Conservation (phyloP, 2,797 vertebrate genomes). For the Anniella stebbinsi region DNA sequence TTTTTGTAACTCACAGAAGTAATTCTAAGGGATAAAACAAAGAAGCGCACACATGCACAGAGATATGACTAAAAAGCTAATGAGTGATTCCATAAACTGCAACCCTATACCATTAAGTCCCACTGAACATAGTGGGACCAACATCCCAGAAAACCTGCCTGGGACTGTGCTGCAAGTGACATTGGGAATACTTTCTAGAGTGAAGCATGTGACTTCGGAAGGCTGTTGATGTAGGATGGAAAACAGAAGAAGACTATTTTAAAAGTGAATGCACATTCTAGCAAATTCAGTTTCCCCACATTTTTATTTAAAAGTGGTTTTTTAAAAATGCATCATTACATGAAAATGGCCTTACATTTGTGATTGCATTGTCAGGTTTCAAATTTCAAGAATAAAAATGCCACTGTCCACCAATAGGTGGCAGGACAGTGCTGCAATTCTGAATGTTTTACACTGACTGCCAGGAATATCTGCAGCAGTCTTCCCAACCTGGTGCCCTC, state of each 20-base stretch:
- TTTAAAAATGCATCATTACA: neutral
- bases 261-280: neutral
- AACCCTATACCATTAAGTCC: neutral
- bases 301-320: neutral
- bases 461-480: neutral
- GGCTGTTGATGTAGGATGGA: neutral
- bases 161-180: neutral
- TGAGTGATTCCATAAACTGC: neutral
- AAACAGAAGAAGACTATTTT: neutral
- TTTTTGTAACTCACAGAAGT: neutral
- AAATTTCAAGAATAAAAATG: neutral
- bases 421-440: constrained; percentile 36
- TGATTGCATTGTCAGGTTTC: neutral
- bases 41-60: neutral
- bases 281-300: neutral
- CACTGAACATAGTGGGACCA: neutral
- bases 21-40: neutral
- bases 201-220: neutral
- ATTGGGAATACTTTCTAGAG: neutral
- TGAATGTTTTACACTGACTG: accelerated
- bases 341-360: neutral
- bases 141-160: neutral
- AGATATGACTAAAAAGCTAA: neutral
- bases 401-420: constrained; percentile 60
- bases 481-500: neutral